A percentile compares a stretch with the other conserved stretches of the same genome.
Conservation (phyloP, 2,113 vertebrate species). For the Trichomycterus rosablanca region DNA sequence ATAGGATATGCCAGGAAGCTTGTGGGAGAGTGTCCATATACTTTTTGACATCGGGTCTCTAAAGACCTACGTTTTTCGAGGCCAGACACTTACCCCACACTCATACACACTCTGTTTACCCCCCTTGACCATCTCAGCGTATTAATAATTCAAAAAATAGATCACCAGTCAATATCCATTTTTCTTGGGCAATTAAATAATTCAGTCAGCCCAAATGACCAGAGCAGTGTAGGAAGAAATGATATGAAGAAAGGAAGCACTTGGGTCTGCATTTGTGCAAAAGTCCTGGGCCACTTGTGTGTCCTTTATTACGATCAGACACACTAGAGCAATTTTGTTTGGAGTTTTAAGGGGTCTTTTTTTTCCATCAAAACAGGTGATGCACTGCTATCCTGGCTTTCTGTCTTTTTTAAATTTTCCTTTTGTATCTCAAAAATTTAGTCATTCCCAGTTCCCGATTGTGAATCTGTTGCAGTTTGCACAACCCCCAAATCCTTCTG, state of each 20-base stretch:
- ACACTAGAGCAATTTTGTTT: too few relatives aligned
- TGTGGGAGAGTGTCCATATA: too few relatives aligned
- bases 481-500: too few relatives aligned
- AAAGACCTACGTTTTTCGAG: conserved; percentile 9
- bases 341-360: too few relatives aligned
- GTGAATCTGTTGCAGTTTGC: too few relatives aligned
- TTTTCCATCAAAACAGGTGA: too few relatives aligned
- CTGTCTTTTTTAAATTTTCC: too few relatives aligned
- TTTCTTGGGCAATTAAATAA: conserved; percentile 90
- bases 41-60: not conserved
- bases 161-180: conserved; percentile 84
- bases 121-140: conserved; percentile 62
- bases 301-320: too few relatives aligned
- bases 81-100: conserved; percentile 11
- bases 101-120: conserved; percentile 1
- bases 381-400: too few relatives aligned
- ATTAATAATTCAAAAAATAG: conserved; percentile 89
- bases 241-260: not conserved
- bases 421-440: too few relatives aligned
- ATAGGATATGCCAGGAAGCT: too few relatives aligned
- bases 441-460: too few relatives aligned
- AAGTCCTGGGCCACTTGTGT: not conserved
- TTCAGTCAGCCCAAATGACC: conserved; percentile 77
- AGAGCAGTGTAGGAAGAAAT: conserved; percentile 58
- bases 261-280: not conserved